A percentile compares a stretch with the other conserved stretches of the same genome.
phyloP scores from a whole-genome alignment of 2,888 invertebrate species.

The Dicyrtoma fusca region DNA sequence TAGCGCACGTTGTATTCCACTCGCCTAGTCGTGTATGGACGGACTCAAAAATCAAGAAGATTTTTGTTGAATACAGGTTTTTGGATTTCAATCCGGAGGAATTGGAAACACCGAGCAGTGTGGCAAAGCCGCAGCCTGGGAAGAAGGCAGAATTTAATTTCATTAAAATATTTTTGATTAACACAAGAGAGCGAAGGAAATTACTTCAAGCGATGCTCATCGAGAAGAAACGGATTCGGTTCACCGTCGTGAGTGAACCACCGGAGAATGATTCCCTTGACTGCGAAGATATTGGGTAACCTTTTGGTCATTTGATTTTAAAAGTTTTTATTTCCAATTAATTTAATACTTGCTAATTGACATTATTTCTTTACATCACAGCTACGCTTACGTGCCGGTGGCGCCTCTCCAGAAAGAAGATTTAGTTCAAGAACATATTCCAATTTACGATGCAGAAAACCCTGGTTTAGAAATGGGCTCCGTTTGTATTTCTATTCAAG shows the following conservation, averaged over 20 bases:
- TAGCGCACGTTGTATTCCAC: constrained; percentile 30
- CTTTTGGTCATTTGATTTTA: neutral
- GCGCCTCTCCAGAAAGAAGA: constrained; percentile 21
- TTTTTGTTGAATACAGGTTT: constrained; percentile 62
- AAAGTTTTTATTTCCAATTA: no score
- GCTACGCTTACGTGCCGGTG: constrained; percentile 36
- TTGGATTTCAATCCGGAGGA: constrained; percentile 60
- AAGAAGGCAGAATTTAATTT: constrained; percentile 61
- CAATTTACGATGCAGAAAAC: constrained; percentile 39
- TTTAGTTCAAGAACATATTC: constrained; percentile 28
- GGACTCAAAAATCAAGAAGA: constrained; percentile 58
- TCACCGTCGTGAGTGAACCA: constrained; percentile 38
- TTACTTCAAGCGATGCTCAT: constrained; percentile 13
- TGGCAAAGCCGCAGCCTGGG: constrained; percentile 60
- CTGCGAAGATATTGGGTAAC: constrained; percentile 41
- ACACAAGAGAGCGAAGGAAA: constrained; percentile 26
- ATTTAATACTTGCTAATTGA: neutral
- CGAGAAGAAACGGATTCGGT: constrained; percentile 25
- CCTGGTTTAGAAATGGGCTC: constrained; percentile 16
- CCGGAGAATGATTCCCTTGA: constrained; percentile 37
- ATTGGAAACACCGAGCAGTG: constrained; percentile 61
- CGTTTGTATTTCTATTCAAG: constrained; percentile 16
- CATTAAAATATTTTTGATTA: constrained; percentile 58
- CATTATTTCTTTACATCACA: constrained; percentile 24
- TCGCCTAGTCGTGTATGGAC: constrained; percentile 21